Conservation (phyloP, 2,797 vertebrate genomes). For the Pipistrellus nathusii region DNA sequence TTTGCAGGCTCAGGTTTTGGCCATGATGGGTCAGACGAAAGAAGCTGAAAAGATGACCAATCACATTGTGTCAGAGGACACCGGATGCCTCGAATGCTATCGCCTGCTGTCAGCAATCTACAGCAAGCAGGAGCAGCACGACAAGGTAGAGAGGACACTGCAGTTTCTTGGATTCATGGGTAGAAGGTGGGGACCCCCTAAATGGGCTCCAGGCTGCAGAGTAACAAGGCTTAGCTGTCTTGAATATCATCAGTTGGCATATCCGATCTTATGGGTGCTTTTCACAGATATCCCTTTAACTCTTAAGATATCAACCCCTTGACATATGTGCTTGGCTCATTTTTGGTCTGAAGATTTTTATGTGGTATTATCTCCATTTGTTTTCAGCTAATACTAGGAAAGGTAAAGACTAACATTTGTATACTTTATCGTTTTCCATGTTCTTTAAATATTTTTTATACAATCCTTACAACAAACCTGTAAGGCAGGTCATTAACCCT, state of each 20-base stretch:
- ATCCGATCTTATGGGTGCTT: not conserved
- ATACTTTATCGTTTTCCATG: not conserved
- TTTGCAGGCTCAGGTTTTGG: slow-evolving; percentile 94
- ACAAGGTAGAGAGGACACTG: slow-evolving; percentile 88
- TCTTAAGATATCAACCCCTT: not conserved
- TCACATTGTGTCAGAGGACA: slow-evolving; percentile 90
- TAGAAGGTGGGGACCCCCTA: no score
- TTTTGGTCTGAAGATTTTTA: not conserved
- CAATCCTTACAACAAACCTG: not conserved
- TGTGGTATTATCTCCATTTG: not conserved
- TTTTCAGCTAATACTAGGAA: not conserved
- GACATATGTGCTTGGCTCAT: not conserved
- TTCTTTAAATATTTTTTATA: not conserved
- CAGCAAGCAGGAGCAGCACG: slow-evolving; percentile 93
- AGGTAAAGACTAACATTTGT: not conserved
- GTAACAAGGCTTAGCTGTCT: not conserved
- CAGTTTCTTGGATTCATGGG: not conserved
- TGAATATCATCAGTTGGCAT: rapidly evolving
- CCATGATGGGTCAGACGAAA: slow-evolving; percentile 90
- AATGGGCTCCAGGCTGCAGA: not conserved
- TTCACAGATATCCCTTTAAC: not conserved
- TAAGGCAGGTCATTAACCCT: not conserved
- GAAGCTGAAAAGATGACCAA: slow-evolving; percentile 94
- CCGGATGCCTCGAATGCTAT: slow-evolving; percentile 94
- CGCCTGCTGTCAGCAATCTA: slow-evolving; percentile 97